phyloP scores from a whole-genome alignment of 2,888 invertebrate genomes.

The Melinaea marsaeus region DNA sequence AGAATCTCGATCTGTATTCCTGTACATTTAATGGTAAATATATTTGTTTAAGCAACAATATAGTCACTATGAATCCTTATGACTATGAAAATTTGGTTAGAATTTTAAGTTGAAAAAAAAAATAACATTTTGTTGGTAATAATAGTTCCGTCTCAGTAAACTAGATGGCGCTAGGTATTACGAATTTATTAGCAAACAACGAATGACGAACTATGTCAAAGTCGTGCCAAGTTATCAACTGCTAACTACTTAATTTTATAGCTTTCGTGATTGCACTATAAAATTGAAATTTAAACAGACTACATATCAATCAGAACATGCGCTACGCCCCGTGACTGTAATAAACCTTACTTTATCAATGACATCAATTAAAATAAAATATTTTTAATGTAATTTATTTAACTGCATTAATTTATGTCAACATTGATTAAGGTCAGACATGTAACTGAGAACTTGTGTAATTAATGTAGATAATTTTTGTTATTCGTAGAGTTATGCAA shows the following conservation, averaged over 20 bases:
- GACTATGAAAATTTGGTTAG: no score
- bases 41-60: no score
- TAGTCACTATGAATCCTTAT: no score
- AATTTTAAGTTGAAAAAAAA: neutral
- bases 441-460: neutral
- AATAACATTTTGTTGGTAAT: neutral
- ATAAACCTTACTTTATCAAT: neutral
- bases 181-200: constrained; percentile 19
- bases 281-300: constrained; percentile 44
- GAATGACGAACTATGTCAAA: constrained; percentile 54
- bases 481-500: neutral
- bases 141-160: constrained; percentile 35
- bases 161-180: constrained; percentile 58
- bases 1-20: constrained; percentile 40
- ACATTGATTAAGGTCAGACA: neutral
- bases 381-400: neutral
- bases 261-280: constrained; percentile 48
- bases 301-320: constrained; percentile 21
- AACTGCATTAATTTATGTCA: constrained; percentile 3
- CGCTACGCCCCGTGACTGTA: neutral
- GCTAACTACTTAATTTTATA: constrained; percentile 44
- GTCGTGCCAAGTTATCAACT: constrained; percentile 52
- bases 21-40: no score
- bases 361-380: neutral
- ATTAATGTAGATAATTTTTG: constrained; percentile 2